phyloP scores from a whole-genome alignment of 2,888 invertebrate genomes.

The Maniola hyperantus region DNA sequence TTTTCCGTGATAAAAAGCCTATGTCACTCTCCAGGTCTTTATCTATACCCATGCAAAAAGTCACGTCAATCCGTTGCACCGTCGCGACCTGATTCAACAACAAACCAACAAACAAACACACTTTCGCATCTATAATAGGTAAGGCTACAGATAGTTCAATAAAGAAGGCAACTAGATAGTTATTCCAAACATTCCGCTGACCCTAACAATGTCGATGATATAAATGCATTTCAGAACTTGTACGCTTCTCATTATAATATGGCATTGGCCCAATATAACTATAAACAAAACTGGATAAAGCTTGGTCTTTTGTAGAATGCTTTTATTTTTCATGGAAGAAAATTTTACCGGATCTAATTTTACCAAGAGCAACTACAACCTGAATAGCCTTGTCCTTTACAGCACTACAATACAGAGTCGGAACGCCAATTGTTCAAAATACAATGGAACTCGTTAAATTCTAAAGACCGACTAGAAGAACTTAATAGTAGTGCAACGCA shows the following conservation, averaged over 20 bases:
- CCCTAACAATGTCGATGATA: no score
- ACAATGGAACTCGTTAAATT: conserved; percentile 10
- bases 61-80: no score
- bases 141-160: no score
- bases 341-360: background rate
- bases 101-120: no score
- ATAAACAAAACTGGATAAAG: background rate
- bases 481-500: background rate
- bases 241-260: background rate
- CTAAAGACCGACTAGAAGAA: conserved; percentile 7
- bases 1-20: no score
- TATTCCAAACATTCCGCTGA: no score
- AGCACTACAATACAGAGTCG: conserved; percentile 2
- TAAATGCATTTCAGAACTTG: background rate
- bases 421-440: conserved; percentile 9
- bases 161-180: no score
- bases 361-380: background rate
- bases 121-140: no score
- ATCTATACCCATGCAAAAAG: no score
- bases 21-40: no score
- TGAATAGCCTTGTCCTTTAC: conserved; percentile 8
- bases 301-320: background rate
- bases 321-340: conserved; percentile 4
- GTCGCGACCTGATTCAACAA: no score
- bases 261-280: background rate